Evolutionary conservation across 37 sponge, comb jelly and placozoan genomes (phyloP).

Genomic region (Eunapius fragilis): DNA sequence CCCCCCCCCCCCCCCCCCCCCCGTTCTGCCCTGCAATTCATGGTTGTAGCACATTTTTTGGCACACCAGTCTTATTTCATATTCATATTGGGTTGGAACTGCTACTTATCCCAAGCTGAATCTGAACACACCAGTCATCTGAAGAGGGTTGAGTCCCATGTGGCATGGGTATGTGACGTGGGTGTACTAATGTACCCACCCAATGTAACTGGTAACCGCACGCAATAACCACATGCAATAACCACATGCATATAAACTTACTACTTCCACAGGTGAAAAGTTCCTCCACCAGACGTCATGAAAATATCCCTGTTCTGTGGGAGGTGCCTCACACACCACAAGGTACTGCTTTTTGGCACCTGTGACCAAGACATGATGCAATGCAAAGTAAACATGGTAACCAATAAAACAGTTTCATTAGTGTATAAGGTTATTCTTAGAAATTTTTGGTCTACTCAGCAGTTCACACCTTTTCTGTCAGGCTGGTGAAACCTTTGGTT

Average conservation of each 20-base stretch:
- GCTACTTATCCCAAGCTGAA: too few relatives aligned
- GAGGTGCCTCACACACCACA: constrained; percentile 94
- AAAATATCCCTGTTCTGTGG: constrained; percentile 98
- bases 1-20: too few relatives aligned
- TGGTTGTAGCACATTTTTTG: too few relatives aligned
- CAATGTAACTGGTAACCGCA: neutral
- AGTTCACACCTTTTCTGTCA: constrained; percentile 83
- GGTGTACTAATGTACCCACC: too few relatives aligned
- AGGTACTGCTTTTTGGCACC: constrained; percentile 84
- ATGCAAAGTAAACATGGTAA: neutral
- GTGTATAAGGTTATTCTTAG: neutral
- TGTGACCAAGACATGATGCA: constrained; percentile 9
- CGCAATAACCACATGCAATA: neutral
- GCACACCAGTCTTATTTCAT: too few relatives aligned
- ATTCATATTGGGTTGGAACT: too few relatives aligned
- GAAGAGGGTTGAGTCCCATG: too few relatives aligned
- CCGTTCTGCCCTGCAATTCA: too few relatives aligned
- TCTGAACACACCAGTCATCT: too few relatives aligned
- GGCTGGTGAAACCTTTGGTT: constrained; percentile 87
- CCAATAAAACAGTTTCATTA: neutral
- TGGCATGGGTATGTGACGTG: too few relatives aligned
- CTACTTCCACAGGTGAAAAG: constrained; percentile 98
- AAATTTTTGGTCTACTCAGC: neutral
- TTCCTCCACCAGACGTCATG: constrained; percentile 91
- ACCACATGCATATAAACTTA: constrained; percentile 42